These are phyloP conservation scores for Oreonectes daqikongensis DNA, from an alignment of 2,797 vertebrate genomes.

Conservation along the genomic window DNA sequence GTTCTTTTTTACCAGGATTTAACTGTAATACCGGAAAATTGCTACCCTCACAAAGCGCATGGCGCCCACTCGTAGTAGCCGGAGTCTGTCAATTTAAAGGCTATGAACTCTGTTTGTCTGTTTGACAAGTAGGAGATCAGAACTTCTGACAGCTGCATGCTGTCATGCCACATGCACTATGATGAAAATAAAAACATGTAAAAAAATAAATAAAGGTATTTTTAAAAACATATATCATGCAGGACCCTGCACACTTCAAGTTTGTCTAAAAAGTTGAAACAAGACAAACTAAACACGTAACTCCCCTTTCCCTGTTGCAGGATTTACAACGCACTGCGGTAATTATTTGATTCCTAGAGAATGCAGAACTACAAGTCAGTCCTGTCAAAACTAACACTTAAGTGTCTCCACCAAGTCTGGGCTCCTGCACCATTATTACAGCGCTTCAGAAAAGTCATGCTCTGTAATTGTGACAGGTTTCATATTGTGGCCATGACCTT, in stretches of 20 bases:
- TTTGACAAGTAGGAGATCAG: slow-evolving; percentile 49
- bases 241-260: background rate
- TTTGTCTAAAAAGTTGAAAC: slow-evolving; percentile 35
- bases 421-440: slow-evolving; percentile 63
- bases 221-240: slow-evolving; percentile 20
- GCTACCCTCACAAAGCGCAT: slow-evolving; percentile 94
- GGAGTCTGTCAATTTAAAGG: slow-evolving; percentile 83
- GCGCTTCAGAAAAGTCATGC: slow-evolving; percentile 54
- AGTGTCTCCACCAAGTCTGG: slow-evolving; percentile 65
- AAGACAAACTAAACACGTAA: slow-evolving; percentile 30
- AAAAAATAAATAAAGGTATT: background rate
- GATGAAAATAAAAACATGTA: background rate
- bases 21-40: slow-evolving; percentile 98
- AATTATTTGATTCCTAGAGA: slow-evolving; percentile 59
- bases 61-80: slow-evolving; percentile 95
- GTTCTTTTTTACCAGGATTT: slow-evolving; percentile 97
- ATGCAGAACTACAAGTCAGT: slow-evolving; percentile 57
- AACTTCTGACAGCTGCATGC: background rate
- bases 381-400: slow-evolving; percentile 62
- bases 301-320: slow-evolving; percentile 30
- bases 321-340: slow-evolving; percentile 35
- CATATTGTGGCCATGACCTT: slow-evolving; percentile 63
- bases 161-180: background rate
- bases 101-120: slow-evolving; percentile 82
- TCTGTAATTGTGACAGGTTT: slow-evolving; percentile 64